Evolutionary conservation across 2,797 vertebrate species (phyloP).

Genomic region (Micrastur ruficollis): DNA sequence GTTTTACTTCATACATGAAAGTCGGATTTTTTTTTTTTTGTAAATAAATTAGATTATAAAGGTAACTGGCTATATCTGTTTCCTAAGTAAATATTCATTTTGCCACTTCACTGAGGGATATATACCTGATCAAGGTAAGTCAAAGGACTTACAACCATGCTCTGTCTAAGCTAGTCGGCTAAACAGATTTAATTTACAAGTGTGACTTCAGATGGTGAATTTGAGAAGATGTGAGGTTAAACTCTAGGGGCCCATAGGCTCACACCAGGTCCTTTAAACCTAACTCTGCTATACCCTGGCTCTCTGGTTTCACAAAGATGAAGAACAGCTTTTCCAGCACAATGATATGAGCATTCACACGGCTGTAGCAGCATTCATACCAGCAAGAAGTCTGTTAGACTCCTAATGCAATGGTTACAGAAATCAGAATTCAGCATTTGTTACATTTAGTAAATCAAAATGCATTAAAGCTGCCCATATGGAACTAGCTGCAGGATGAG

Average conservation of each 20-base stretch:
- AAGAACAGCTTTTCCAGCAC: not conserved
- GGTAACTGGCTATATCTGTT: not conserved
- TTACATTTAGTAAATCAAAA: conserved; percentile 7
- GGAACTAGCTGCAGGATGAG: not conserved
- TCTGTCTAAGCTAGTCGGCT: not conserved
- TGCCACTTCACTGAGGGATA: not conserved
- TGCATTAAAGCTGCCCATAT: not conserved
- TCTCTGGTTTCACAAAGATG: not conserved
- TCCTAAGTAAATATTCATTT: not conserved
- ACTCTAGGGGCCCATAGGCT: not conserved
- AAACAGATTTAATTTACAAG: not conserved
- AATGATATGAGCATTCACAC: not conserved
- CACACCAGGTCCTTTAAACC: not conserved
- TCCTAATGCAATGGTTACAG: not conserved
- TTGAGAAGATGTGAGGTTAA: not conserved
- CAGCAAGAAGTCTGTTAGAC: not conserved
- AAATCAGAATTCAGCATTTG: conserved; percentile 13
- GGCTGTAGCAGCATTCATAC: not conserved
- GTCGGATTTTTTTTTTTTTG: not conserved
- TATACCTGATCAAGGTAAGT: not conserved
- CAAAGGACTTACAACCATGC: not conserved
- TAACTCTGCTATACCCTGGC: not conserved
- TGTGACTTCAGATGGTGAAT: not conserved
- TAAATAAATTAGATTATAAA: not conserved
- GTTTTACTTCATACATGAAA: not conserved